These are phyloP conservation scores for Nycticryphes semicollaris DNA, from an alignment of 2,113 vertebrate species.

Conservation along the genomic window DNA sequence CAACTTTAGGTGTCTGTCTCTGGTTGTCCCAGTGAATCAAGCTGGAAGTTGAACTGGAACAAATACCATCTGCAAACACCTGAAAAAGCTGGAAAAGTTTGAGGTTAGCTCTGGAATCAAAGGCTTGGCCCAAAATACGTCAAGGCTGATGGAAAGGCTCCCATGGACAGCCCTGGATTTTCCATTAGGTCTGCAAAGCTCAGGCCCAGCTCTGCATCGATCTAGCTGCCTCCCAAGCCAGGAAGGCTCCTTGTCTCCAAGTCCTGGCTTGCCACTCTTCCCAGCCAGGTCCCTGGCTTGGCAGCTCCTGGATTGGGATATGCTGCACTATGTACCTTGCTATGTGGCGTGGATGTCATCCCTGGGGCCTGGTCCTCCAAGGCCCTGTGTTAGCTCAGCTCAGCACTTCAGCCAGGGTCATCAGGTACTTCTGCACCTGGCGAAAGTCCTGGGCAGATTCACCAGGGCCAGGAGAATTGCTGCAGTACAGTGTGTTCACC, in stretches of 20 bases:
- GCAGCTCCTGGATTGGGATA: background rate
- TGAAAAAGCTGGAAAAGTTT: background rate
- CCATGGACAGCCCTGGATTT: background rate
- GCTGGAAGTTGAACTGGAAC: background rate
- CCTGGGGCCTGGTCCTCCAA: background rate
- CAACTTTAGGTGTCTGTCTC: background rate
- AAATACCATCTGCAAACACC: background rate
- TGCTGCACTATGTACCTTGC: background rate
- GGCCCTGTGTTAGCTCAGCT: background rate
- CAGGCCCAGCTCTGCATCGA: background rate
- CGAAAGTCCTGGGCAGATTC: background rate
- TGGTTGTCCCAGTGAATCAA: background rate
- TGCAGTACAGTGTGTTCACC: background rate
- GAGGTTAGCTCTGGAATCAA: background rate
- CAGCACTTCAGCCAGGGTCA: background rate
- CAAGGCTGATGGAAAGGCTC: background rate
- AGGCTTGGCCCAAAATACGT: background rate
- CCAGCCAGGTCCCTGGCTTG: background rate
- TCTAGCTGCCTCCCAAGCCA: background rate
- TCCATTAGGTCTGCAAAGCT: background rate
- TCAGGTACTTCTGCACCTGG: background rate
- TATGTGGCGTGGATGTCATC: rapidly evolving
- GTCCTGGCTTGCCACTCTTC: background rate
- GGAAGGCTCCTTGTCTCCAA: background rate
- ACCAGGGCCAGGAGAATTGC: background rate